Percentiles rank a stretch among this genome's conserved stretches.
Conservation (phyloP, 92 coral and sea anemone genomes). For the Muricea muricata region DNA sequence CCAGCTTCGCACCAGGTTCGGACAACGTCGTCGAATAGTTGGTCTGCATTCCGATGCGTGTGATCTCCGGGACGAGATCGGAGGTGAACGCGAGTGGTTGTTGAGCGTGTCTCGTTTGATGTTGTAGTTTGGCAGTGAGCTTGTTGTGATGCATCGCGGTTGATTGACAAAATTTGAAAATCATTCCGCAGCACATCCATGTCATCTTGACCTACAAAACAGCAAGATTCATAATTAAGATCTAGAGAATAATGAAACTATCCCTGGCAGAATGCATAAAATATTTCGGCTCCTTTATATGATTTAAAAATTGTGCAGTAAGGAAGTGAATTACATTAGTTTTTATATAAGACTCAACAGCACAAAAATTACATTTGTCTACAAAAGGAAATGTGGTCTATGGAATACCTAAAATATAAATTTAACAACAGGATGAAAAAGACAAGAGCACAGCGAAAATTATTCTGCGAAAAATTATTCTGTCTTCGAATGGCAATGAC, state of each 20-base stretch:
- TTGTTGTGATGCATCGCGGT: not conserved
- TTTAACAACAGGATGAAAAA: too few species aligned
- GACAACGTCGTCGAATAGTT: conserved; percentile 30
- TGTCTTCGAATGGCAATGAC: too few species aligned
- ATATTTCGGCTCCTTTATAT: too few species aligned
- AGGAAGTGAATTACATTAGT: too few species aligned
- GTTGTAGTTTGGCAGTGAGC: not conserved
- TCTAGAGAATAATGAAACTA: not conserved
- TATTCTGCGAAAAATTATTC: too few species aligned
- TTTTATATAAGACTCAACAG: too few species aligned
- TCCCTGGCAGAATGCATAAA: not conserved
- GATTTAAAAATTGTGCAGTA: too few species aligned
- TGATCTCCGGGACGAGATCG: conserved; percentile 9
- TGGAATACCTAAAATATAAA: too few species aligned
- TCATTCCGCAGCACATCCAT: not conserved
- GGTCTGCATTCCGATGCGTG: not conserved
- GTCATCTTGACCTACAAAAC: not conserved
- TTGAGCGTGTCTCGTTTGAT: not conserved
- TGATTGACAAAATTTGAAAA: not conserved
- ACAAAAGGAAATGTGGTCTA: too few species aligned
- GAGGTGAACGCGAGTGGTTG: not conserved
- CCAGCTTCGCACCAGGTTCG: conserved; percentile 38
- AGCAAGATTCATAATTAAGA: not conserved
- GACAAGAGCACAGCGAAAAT: too few species aligned
- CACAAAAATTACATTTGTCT: too few species aligned